Percentiles rank a stretch among this genome's conserved stretches.
Conservation (phyloP, 2,797 vertebrate genomes). For the Falco columbarius region DNA sequence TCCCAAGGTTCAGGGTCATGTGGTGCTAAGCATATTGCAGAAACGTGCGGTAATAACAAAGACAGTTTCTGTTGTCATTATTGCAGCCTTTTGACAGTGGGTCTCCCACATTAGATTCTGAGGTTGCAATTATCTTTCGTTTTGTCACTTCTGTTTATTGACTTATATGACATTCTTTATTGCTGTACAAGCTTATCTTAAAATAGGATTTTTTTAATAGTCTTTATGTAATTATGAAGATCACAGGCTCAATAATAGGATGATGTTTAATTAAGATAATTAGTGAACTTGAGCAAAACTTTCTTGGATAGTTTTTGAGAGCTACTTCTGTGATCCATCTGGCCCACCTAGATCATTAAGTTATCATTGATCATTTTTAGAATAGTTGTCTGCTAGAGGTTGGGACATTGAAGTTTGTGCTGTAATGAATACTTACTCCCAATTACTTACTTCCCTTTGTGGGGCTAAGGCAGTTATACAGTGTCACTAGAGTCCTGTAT, state of each 20-base stretch:
- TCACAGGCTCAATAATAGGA: not conserved
- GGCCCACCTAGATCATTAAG: not conserved
- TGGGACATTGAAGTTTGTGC: not conserved
- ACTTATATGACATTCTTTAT: not conserved
- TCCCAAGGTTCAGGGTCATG: not conserved
- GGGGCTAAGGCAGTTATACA: not conserved
- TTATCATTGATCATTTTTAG: not conserved
- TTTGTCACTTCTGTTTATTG: not conserved
- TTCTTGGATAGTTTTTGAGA: not conserved
- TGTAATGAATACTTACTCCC: not conserved
- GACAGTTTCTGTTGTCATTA: not conserved
- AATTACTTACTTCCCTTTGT: not conserved
- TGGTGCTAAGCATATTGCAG: not conserved
- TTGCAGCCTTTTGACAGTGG: not conserved
- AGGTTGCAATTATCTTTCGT: not conserved
- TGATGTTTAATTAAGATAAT: not conserved
- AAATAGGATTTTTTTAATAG: not conserved
- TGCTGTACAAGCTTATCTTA: not conserved
- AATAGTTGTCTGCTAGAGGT: not conserved
- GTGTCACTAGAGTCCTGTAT: not conserved
- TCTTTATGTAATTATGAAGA: not conserved
- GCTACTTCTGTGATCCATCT: not conserved
- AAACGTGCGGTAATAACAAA: slow-evolving; percentile 15
- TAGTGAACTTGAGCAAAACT: not conserved
- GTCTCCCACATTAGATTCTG: not conserved